phyloP scores from a whole-genome alignment of 2,113 vertebrate species.

The Chinchilla lanigera region DNA sequence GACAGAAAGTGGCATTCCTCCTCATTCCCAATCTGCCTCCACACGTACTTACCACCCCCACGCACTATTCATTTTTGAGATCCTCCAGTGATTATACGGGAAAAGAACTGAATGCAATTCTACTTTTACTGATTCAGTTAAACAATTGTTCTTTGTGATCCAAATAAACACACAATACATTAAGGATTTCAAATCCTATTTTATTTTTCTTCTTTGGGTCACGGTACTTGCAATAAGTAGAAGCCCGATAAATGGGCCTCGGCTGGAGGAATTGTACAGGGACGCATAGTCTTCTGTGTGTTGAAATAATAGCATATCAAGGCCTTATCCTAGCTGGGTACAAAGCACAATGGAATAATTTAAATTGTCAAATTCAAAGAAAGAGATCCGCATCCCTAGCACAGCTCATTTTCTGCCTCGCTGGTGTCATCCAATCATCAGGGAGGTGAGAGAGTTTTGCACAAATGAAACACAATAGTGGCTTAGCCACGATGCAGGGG shows the following conservation, averaged over 20 bases:
- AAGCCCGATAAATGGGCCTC: neutral
- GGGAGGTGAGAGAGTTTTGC: neutral
- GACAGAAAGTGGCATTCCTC: neutral
- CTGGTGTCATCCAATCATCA: neutral
- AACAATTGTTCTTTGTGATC: constrained; percentile 57
- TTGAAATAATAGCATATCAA: constrained; percentile 54
- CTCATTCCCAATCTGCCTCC: too few relatives aligned
- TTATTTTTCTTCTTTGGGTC: constrained; percentile 61
- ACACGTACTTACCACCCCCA: neutral
- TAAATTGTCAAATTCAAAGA: constrained; percentile 45
- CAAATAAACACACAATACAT: constrained; percentile 32
- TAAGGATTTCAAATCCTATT: constrained; percentile 39
- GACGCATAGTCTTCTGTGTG: constrained; percentile 12
- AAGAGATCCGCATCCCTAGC: neutral
- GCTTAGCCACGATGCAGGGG: neutral
- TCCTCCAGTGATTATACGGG: neutral
- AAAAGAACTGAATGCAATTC: constrained; percentile 10
- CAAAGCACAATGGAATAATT: constrained; percentile 51
- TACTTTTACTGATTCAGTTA: constrained; percentile 42
- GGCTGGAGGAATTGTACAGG: neutral
- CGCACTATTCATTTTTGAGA: neutral
- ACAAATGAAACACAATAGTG: neutral
- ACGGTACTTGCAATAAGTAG: constrained; percentile 39
- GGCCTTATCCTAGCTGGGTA: constrained; percentile 14
- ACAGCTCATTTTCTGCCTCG: constrained; percentile 18